Base-by-base conservation (phyloP, 1,140 invertebrate genomes). In the Meloidogyne exigua region DNA sequence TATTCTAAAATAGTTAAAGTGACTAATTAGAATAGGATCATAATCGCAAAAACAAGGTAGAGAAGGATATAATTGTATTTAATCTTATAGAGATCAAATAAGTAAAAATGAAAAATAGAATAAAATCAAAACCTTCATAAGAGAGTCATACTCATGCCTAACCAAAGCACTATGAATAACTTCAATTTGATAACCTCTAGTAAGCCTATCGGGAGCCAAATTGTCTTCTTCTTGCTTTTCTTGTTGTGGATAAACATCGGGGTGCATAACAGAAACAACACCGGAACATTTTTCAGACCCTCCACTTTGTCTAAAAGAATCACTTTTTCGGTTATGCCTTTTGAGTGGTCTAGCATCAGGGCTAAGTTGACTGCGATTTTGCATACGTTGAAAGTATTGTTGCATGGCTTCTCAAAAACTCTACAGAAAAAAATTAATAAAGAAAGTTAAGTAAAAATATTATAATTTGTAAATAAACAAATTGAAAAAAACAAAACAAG, bases 191-290 rank as follows among this genome's bases (percentile, higher is more conserved):
- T 80, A 82, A 15, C 81, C 81, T 21, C 62, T 23, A 28, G 42
- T 32, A 25, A 82, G 11, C 11, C 81, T 63, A 25, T 82, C 82
- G 18, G 36, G 26, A 7, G 39, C 76, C 68, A 82, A 66, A 39
- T 81, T 84, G 68, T 82, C 81, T 49, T 82, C 81, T 65, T 82
- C 81, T 28, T 82, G 81, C 13, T 79, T 73, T 21, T 73, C 57
- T 42, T 84, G 77, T 63, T 82, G 81, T 4, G 82, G 81, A 71
- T 69, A 82, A 12, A 82, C 79, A 76, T 82, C 81, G 3, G 81
- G 72, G 44, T 81, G 80, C 62, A 73, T 62, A 25, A 62, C 13
- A 26, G 36, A 2, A 42, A 23, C 42, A 66, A 13, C 25, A 13
- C 57, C 15, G 15, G 23, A 15, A 21, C 57, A 18, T 64, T 73